Percentiles rank a stretch among this genome's conserved stretches.
These are phyloP conservation scores for Lutjanus erythropterus DNA, from an alignment of 2,113 vertebrate genomes.

Conservation along the genomic window DNA sequence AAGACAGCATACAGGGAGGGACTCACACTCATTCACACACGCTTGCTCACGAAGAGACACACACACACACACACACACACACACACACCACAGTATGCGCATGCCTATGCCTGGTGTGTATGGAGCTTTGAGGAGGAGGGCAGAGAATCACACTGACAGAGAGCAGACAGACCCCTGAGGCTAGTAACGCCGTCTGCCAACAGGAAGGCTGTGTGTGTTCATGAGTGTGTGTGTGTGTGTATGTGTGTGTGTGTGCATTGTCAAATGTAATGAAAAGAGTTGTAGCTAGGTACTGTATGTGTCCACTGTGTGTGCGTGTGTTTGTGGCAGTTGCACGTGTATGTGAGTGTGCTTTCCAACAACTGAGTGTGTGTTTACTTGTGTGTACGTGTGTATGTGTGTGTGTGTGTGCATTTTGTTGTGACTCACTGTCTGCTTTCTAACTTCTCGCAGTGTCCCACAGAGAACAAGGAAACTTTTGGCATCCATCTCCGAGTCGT, in stretches of 20 bases:
- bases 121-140: conserved; percentile 59
- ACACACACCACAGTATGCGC: conserved; percentile 23
- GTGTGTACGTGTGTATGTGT: neutral
- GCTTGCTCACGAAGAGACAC: conserved; percentile 15
- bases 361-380: neutral
- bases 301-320: conserved; percentile 22
- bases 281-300: conserved; percentile 31
- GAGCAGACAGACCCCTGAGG: conserved; percentile 81
- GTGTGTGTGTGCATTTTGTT: conserved; percentile 4
- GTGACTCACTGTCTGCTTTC: conserved; percentile 66
- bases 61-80: conserved; percentile 11
- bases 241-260: conserved; percentile 10
- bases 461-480: conserved; percentile 93
- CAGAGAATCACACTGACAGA: conserved; percentile 74
- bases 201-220: conserved; percentile 53
- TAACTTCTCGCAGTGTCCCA: conserved; percentile 92
- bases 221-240: conserved; percentile 35
- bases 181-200: conserved; percentile 72
- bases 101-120: conserved; percentile 59
- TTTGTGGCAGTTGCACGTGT: neutral
- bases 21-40: conserved; percentile 4
- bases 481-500: conserved; percentile 95
- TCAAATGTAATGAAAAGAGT: conserved; percentile 48
- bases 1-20: conserved; percentile 11
- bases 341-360: neutral